Percentiles rank a stretch among this genome's conserved stretches.
These are phyloP conservation scores for Metopia argyrocephala DNA, from an alignment of 2,888 invertebrate species.

Conservation along the genomic window DNA sequence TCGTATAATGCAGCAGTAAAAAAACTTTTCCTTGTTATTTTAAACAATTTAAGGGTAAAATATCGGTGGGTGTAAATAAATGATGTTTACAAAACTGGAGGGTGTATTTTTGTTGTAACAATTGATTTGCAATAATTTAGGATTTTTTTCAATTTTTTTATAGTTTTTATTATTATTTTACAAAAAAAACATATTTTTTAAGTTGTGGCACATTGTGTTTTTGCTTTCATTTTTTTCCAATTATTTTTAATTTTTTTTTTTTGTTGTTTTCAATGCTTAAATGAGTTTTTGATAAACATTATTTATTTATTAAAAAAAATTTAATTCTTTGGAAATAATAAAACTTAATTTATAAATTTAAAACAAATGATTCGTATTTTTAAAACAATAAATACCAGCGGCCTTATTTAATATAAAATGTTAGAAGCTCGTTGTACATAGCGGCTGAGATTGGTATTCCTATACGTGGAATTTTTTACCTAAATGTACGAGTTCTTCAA, in stretches of 20 bases:
- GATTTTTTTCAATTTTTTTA: conserved; percentile 29
- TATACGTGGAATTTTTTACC: too few species aligned
- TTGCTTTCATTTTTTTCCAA: too few species aligned
- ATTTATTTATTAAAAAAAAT: not conserved
- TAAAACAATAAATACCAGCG: too few species aligned
- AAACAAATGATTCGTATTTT: too few species aligned
- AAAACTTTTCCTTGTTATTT: not conserved
- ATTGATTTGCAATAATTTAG: conserved; percentile 78
- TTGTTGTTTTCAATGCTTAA: conserved; percentile 60
- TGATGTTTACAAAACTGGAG: not conserved
- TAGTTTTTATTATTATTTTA: too few species aligned
- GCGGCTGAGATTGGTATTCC: too few species aligned
- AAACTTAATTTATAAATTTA: not conserved
- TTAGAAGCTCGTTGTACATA: too few species aligned
- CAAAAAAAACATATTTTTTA: too few species aligned
- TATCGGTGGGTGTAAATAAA: conserved; percentile 14
- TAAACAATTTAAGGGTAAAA: conserved; percentile 4
- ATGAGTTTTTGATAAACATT: conserved; percentile 72
- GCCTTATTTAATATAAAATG: too few species aligned
- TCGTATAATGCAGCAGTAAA: not conserved
- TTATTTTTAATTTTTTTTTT: conserved; percentile 19
- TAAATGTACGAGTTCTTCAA: too few species aligned
- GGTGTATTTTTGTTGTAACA: conserved; percentile 58
- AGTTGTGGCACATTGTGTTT: too few species aligned
- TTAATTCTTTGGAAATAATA: not conserved